Conservation (phyloP, 2,888 invertebrate genomes). For the Ptychoptera albimana region DNA sequence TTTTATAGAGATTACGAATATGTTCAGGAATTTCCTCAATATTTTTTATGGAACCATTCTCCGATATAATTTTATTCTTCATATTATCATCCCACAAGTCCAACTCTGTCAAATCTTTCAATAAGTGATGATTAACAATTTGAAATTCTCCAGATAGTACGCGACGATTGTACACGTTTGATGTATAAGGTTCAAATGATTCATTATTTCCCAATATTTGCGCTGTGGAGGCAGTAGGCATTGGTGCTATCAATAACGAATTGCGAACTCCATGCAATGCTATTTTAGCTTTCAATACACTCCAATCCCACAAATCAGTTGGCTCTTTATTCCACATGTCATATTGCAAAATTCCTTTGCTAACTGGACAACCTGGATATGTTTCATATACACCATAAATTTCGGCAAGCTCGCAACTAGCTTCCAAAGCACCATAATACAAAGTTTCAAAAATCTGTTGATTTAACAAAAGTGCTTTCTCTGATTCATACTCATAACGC, state of each 20-base stretch:
- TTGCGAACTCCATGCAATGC: constrained; percentile 81
- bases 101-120: constrained; percentile 80
- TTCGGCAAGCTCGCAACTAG: constrained; percentile 86
- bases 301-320: constrained; percentile 83
- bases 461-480: constrained; percentile 71
- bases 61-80: constrained; percentile 84
- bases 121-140: constrained; percentile 89
- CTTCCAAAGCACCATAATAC: constrained; percentile 92
- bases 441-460: constrained; percentile 95
- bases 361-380: constrained; percentile 81
- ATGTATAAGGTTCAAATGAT: constrained; percentile 95
- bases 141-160: constrained; percentile 93
- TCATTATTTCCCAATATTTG: constrained; percentile 99
- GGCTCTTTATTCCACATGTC: constrained; percentile 95
- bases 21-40: constrained; percentile 73
- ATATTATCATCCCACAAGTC: constrained; percentile 90
- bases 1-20: constrained; percentile 79
- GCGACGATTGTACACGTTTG: constrained; percentile 86
- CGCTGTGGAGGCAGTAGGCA: constrained; percentile 98
- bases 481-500: constrained; percentile 84
- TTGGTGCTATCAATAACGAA: constrained; percentile 85
- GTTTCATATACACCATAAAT: constrained; percentile 76
- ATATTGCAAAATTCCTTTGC: constrained; percentile 88
- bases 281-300: constrained; percentile 63
- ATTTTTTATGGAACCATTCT: constrained; percentile 84